Conservation (phyloP, 2,888 invertebrate species). For the Tiphia femorata region DNA sequence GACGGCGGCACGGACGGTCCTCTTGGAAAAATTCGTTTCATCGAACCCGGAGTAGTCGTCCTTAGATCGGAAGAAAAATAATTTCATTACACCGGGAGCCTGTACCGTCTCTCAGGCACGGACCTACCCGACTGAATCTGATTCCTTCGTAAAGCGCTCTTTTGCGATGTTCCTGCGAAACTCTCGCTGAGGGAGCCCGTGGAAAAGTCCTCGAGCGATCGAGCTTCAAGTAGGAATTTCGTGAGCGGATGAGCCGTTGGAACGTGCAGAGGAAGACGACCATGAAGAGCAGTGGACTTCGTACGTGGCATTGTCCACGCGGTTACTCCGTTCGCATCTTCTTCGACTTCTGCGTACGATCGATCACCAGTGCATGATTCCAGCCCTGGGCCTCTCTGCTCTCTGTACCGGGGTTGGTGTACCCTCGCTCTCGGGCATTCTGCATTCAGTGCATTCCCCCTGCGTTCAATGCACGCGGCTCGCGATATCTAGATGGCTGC, state of each 20-base stretch:
- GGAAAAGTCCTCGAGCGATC: neutral
- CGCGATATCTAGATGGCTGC: slow-evolving; percentile 55
- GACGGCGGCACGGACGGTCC: slow-evolving; percentile 26
- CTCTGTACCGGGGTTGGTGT: slow-evolving; percentile 46
- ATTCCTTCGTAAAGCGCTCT: neutral
- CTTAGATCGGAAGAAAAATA: slow-evolving; percentile 72
- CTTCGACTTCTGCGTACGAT: slow-evolving; percentile 9
- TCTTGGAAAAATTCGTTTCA: slow-evolving; percentile 60
- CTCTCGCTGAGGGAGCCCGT: neutral
- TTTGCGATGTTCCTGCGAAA: neutral
- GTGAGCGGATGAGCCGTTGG: neutral
- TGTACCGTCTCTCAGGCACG: slow-evolving; percentile 41
- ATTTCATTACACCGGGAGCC: slow-evolving; percentile 68
- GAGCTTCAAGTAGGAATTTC: neutral
- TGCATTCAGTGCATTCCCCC: slow-evolving; percentile 50
- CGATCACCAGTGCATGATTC: slow-evolving; percentile 19
- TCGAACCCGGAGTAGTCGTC: slow-evolving; percentile 71
- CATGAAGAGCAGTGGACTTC: neutral
- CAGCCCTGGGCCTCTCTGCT: slow-evolving; percentile 45
- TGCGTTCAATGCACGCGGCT: slow-evolving; percentile 49
- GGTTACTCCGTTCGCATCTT: neutral
- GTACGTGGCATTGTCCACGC: neutral
- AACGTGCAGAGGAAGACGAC: neutral
- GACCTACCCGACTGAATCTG: slow-evolving; percentile 40
- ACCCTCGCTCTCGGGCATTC: slow-evolving; percentile 35